Conservation (phyloP, 2,113 vertebrate species). For the Barbus barbus region DNA sequence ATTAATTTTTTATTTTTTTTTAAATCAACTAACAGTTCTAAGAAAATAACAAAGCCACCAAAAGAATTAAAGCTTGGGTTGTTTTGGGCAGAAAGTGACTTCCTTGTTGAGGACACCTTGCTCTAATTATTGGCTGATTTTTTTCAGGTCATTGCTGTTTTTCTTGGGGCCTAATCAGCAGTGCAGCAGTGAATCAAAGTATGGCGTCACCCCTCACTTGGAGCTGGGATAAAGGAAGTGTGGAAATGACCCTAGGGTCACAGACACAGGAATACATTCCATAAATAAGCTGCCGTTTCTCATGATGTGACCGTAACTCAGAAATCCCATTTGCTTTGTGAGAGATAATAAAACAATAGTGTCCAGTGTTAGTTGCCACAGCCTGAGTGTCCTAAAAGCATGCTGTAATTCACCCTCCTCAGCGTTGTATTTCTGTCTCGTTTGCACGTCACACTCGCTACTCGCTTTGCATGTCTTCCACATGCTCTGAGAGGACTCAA, state of each 20-base stretch:
- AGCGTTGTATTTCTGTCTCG: constrained; percentile 9
- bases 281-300: constrained; percentile 49
- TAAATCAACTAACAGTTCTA: not conserved
- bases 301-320: constrained; percentile 44
- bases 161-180: constrained; percentile 70
- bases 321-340: constrained; percentile 40
- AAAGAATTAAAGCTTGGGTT: not conserved
- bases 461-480: constrained; percentile 9
- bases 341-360: constrained; percentile 32
- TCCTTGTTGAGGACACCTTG: constrained; percentile 77
- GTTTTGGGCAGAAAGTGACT: constrained; percentile 37
- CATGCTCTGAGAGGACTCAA: not conserved
- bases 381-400: constrained; percentile 34
- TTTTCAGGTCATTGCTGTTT: constrained; percentile 76
- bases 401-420: constrained; percentile 37
- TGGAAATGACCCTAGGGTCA: constrained; percentile 24
- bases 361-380: not conserved
- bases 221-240: constrained; percentile 8
- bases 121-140: constrained; percentile 76
- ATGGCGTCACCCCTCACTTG: not conserved
- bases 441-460: constrained; percentile 13
- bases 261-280: constrained; percentile 44
- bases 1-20: too few relatives aligned
- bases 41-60: constrained; percentile 5
- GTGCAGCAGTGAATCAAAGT: constrained; percentile 50